Evolutionary conservation across 53 echinoderm and acorn worm genomes (phyloP), one percentile per base, ranked within the genome.

Genomic region (Patiria pectinifera): DNA sequence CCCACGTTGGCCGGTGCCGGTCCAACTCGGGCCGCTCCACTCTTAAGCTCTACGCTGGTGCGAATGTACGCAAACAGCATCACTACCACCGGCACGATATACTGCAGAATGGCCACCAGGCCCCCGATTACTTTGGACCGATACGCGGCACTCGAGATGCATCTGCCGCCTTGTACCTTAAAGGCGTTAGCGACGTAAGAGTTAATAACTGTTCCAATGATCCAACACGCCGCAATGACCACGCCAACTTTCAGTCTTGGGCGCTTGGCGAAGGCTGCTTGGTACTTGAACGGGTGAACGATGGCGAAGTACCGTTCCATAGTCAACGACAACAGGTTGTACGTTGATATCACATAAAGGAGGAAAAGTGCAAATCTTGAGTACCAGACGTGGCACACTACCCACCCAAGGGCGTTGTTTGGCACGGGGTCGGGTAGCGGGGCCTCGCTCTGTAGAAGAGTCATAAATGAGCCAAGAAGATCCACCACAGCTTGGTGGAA

Each of bases 311-410:
- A 85, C 70, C 85, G 69, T 71, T 85, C 85, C 85, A 85, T 85
- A 21, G 85, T 85, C 69, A 85, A 23, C 24, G 77, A 23, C 77
- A 77, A 11, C 12, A 77, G 77, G 26, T 35, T 77, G 77, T 77
- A 77, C 77, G 77, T 77, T 22, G 97, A 97, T 43, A 92, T 92
- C 16, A 94, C 95, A 71, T 96, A 95, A 19, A 94, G 82, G 11
- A 93, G 86, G 78, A 94, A 97, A 10, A 97, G 83, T 70, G 92
- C 86, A 92, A 95, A 94, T 3, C 91, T 78, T 25, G 94, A 92
- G 91, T 91, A 89, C 97, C 97, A 97, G 62, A 97, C 83, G 23
- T 93, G 91, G 70, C 97, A 97, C n/a, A 97, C 48, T 24, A 97
- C 83, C 48, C 92, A 93, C 5, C 96, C 96, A 1, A 83, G 45